Percentiles rank a stretch among this genome's conserved stretches.
These are phyloP conservation scores for Tichodroma muraria DNA, from an alignment of 2,113 vertebrate genomes.

Conservation along the genomic window DNA sequence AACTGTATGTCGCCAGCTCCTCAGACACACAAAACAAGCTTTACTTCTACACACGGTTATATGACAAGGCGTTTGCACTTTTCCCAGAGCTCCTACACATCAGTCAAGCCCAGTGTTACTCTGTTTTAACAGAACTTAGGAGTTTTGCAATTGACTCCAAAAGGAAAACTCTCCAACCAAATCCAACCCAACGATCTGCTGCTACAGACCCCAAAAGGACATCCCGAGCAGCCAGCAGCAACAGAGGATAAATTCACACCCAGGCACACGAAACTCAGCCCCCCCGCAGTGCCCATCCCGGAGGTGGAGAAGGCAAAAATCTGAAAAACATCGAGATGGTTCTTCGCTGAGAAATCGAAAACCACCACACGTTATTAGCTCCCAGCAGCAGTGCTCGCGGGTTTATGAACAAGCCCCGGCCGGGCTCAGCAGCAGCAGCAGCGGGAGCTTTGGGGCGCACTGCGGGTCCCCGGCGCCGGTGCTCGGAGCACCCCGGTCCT, in stretches of 20 bases:
- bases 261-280: not conserved
- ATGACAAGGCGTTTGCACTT: rapidly evolving
- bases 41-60: rapidly evolving
- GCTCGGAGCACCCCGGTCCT: too few relatives aligned
- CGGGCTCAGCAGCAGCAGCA: too few relatives aligned
- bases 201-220: not conserved
- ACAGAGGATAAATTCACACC: not conserved
- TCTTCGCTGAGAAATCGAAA: rapidly evolving
- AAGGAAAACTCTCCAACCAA: not conserved
- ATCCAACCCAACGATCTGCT: not conserved
- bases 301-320: rapidly evolving
- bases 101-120: rapidly evolving
- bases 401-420: rapidly evolving
- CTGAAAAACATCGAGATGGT: rapidly evolving
- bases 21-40: rapidly evolving
- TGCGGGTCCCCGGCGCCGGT: not conserved
- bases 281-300: not conserved
- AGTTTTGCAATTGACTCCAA: too few relatives aligned
- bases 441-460: rapidly evolving
- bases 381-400: too few relatives aligned
- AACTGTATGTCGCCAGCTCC: not conserved
- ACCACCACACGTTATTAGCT: rapidly evolving
- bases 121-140: rapidly evolving
- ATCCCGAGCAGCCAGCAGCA: not conserved
- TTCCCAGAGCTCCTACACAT: rapidly evolving